A percentile compares a stretch with the other conserved stretches of the same genome.
phyloP scores from a whole-genome alignment of 2,113 vertebrate genomes.

The Struthidea cinerea region DNA sequence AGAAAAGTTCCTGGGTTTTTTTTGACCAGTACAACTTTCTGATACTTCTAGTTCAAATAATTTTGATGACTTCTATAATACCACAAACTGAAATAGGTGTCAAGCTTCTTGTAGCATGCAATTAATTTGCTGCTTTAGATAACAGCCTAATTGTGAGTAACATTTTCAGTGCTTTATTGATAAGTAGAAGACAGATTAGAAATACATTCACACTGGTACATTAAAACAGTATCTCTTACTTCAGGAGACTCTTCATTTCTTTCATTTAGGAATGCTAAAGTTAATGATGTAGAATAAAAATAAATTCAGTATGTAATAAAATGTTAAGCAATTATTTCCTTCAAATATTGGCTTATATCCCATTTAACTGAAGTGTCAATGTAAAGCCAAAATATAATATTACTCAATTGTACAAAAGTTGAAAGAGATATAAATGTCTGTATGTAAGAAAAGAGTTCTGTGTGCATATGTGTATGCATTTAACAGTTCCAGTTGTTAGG shows the following conservation, averaged over 20 bases:
- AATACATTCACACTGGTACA: not conserved
- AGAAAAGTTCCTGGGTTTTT: not conserved
- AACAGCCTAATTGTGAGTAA: not conserved
- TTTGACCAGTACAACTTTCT: not conserved
- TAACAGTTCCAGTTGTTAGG: not conserved
- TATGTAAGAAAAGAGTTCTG: not conserved
- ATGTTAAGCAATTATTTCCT: not conserved
- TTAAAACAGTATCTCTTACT: not conserved
- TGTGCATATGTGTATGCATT: not conserved
- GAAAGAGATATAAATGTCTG: not conserved
- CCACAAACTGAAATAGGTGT: not conserved
- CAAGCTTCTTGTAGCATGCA: not conserved
- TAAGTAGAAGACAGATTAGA: not conserved
- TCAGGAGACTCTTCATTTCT: not conserved
- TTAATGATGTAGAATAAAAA: not conserved
- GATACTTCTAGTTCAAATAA: not conserved
- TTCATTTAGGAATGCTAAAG: not conserved
- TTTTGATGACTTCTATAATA: not conserved
- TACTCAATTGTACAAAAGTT: not conserved
- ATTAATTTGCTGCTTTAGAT: not conserved
- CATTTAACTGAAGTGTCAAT: not conserved
- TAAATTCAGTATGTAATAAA: not conserved
- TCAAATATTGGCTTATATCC: not conserved
- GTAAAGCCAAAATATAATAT: not conserved
- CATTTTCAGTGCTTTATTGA: not conserved